Evolutionary conservation across 2,797 vertebrate species (phyloP).

Genomic region (Rhabdomys pumilio): DNA sequence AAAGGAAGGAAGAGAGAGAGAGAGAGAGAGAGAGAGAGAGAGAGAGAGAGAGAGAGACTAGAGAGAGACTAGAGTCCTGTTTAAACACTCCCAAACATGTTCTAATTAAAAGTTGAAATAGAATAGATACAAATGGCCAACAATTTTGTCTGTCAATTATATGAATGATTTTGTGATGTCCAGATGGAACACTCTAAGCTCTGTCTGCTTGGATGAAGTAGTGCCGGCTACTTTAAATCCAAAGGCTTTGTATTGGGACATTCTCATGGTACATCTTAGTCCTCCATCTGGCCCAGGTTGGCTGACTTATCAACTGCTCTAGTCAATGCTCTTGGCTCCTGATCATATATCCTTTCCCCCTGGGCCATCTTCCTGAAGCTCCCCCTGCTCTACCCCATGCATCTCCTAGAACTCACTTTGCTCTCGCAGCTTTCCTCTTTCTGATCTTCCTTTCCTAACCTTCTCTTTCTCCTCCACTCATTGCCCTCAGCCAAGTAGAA

Average conservation of each 20-base stretch:
- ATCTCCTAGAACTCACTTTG: not conserved
- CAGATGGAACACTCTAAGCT: not conserved
- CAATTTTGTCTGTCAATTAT: not conserved
- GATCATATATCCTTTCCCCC: too few relatives aligned
- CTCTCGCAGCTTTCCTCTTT: not conserved
- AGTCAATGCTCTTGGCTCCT: not conserved
- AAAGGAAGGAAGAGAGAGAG: rapidly evolving
- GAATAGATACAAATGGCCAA: not conserved
- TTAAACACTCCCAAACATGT: not conserved
- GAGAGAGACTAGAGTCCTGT: not conserved
- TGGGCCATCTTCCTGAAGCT: not conserved
- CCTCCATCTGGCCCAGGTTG: too few relatives aligned
- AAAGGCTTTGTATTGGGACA: too few relatives aligned
- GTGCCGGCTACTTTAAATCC: not conserved
- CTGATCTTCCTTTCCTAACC: not conserved
- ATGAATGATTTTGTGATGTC: not conserved
- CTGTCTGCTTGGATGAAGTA: not conserved
- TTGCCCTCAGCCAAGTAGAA: not conserved
- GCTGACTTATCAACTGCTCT: not conserved
- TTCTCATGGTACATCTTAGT: not conserved
- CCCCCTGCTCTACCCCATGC: not conserved
- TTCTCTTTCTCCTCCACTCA: not conserved
- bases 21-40: too few relatives aligned
- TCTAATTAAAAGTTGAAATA: not conserved
- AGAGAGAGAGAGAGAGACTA: too few relatives aligned